Conservation (phyloP, 2,797 vertebrate species). For the Scyliorhinus canicula region DNA sequence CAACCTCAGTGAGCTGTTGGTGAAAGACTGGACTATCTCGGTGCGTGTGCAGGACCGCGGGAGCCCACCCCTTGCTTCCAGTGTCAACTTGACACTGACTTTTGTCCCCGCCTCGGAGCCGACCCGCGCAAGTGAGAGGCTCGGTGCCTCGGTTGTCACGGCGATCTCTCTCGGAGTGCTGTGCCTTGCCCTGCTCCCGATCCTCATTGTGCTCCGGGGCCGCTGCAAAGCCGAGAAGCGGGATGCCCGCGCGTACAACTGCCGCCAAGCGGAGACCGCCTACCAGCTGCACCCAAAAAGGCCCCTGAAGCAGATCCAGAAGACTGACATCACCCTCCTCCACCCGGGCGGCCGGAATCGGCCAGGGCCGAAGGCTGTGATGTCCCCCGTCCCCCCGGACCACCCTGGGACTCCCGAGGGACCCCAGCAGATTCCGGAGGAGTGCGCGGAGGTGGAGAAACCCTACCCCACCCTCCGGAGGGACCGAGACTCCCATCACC, state of each 20-base stretch:
- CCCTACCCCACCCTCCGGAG: slow-evolving; percentile 73
- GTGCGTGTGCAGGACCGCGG: slow-evolving; percentile 71
- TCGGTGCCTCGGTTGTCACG: slow-evolving; percentile 67
- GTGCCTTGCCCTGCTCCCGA: slow-evolving; percentile 64
- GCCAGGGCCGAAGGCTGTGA: slow-evolving; percentile 52
- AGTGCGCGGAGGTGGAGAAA: slow-evolving; percentile 46
- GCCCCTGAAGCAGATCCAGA: slow-evolving; percentile 82
- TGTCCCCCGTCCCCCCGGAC: slow-evolving; percentile 41
- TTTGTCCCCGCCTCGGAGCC: slow-evolving; percentile 65
- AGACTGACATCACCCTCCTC: slow-evolving; percentile 69
- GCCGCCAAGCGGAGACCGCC: slow-evolving; percentile 80
- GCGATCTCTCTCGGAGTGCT: slow-evolving; percentile 69
- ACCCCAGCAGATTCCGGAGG: slow-evolving; percentile 55
- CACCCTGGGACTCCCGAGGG: slow-evolving; percentile 54
- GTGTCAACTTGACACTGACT: slow-evolving; percentile 59
- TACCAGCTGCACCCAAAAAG: slow-evolving; percentile 78
- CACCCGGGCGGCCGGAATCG: slow-evolving; percentile 72
- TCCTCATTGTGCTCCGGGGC: slow-evolving; percentile 67
- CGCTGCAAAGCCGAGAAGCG: slow-evolving; percentile 74
- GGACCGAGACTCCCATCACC: slow-evolving; percentile 72
- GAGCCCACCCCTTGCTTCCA: slow-evolving; percentile 58
- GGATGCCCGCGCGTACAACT: slow-evolving; percentile 83
- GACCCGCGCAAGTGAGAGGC: slow-evolving; percentile 45
- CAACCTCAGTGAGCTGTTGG: slow-evolving; percentile 76
- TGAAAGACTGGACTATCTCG: slow-evolving; percentile 63